Percentiles rank a stretch among this genome's conserved stretches.
Evolutionary conservation across 2,113 vertebrate genomes (phyloP).

Genomic region (Daphoenositta chrysoptera): DNA sequence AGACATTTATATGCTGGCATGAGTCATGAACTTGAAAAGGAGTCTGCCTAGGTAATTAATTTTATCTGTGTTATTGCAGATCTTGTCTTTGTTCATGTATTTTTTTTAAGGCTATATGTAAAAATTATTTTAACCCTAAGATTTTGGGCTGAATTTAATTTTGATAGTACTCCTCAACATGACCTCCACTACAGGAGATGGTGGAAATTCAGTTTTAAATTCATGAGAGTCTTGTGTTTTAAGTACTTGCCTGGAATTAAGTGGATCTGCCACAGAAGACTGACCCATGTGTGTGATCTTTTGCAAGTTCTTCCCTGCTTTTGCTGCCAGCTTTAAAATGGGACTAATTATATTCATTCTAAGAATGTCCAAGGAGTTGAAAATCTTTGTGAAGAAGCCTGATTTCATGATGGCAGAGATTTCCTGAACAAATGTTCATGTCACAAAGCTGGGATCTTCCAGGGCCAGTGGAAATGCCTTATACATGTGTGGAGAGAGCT

Average conservation of each 20-base stretch:
- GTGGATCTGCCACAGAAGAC: neutral
- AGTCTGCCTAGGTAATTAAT: constrained; percentile 52
- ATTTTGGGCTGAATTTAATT: neutral
- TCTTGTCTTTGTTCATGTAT: neutral
- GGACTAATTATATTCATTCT: neutral
- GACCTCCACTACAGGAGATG: neutral
- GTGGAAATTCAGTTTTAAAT: neutral
- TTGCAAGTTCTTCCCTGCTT: neutral
- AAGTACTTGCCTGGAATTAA: neutral
- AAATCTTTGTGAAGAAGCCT: neutral
- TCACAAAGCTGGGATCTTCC: neutral
- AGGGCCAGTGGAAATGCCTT: neutral
- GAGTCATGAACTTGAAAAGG: constrained; percentile 53
- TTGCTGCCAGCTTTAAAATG: neutral
- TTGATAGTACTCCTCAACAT: neutral
- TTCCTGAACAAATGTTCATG: neutral
- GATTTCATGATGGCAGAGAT: neutral
- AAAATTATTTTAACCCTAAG: neutral
- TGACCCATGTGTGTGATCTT: neutral
- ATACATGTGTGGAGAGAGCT: neutral
- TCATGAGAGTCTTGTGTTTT: neutral
- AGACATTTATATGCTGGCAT: constrained; percentile 46
- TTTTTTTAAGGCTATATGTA: neutral
- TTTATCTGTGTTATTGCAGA: neutral
- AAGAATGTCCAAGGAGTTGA: neutral